phyloP scores from a whole-genome alignment of 2,797 vertebrate genomes.

The Pantherophis vulpinus region DNA sequence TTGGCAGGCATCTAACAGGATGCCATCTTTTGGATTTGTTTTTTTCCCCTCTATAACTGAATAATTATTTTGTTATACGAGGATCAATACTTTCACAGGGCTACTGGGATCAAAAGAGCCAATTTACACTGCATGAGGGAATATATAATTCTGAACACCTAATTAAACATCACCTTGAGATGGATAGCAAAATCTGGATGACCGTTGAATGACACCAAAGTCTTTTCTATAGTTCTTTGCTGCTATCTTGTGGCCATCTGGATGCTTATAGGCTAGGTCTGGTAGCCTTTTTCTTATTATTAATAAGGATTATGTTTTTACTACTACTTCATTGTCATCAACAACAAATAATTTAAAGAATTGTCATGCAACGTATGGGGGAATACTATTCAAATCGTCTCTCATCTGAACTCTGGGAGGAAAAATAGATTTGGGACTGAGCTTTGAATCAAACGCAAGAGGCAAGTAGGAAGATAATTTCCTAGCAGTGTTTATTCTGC shows the following conservation, averaged over 20 bases:
- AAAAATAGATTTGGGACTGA: not conserved
- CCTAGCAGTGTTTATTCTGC: not conserved
- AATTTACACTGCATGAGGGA: not conserved
- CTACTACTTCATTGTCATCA: not conserved
- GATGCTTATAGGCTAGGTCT: not conserved
- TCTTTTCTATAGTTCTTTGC: not conserved
- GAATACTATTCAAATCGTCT: not conserved
- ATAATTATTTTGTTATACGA: constrained; percentile 1
- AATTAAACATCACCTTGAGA: constrained; percentile 4
- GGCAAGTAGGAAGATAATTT: not conserved
- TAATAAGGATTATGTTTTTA: not conserved
- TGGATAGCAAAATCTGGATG: not conserved
- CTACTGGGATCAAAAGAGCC: not conserved
- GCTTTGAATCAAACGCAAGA: not conserved
- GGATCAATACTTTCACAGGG: not conserved
- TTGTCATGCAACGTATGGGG: not conserved
- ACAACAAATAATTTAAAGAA: not conserved
- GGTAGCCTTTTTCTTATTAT: not conserved
- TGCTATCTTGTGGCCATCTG: not conserved
- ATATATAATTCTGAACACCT: not conserved
- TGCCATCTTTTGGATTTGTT: not conserved
- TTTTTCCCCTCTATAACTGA: not conserved
- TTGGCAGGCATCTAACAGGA: not conserved
- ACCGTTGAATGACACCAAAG: not conserved
- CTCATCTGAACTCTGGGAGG: not conserved